Conservation (phyloP, 2,888 invertebrate genomes). For the Drosophila siamana region DNA sequence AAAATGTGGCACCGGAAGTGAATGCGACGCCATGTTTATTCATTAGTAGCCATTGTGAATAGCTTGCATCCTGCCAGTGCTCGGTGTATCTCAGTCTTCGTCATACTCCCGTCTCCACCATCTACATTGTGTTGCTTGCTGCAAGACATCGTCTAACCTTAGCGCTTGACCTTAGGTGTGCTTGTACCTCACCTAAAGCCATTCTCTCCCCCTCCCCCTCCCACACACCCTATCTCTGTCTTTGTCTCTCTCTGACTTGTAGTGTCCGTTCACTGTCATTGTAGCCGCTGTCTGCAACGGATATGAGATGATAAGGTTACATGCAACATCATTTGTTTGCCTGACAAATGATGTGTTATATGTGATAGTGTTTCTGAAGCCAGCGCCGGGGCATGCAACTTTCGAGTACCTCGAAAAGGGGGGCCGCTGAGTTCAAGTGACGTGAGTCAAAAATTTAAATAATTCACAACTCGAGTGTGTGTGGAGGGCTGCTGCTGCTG, state of each 20-base stretch:
- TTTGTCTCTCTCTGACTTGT: neutral
- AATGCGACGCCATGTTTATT: constrained; percentile 70
- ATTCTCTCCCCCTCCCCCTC: no score
- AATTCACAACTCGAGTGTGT: constrained; percentile 55
- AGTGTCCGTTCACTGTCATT: constrained; percentile 35
- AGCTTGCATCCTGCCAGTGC: constrained; percentile 34
- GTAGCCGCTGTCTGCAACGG: constrained; percentile 66
- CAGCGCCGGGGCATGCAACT: constrained; percentile 53
- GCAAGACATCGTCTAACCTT: constrained; percentile 57
- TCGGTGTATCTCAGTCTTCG: constrained; percentile 44
- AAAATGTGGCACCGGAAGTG: constrained; percentile 60
- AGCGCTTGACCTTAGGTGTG: constrained; percentile 69
- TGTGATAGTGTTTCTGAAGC: constrained; percentile 68
- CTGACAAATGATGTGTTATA: constrained; percentile 79
- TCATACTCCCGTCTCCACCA: constrained; percentile 26
- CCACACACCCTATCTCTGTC: neutral
- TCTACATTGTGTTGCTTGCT: constrained; percentile 22
- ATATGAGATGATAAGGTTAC: constrained; percentile 79
- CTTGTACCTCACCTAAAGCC: no score
- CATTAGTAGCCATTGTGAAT: constrained; percentile 73
- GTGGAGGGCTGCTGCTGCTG: constrained; percentile 6
- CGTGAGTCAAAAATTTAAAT: constrained; percentile 68
- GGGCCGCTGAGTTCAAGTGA: constrained; percentile 60
- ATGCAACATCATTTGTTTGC: constrained; percentile 80
- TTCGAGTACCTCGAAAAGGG: constrained; percentile 51